Conservation (phyloP, 2,797 vertebrate species). For the Emydoidea blandingii region DNA sequence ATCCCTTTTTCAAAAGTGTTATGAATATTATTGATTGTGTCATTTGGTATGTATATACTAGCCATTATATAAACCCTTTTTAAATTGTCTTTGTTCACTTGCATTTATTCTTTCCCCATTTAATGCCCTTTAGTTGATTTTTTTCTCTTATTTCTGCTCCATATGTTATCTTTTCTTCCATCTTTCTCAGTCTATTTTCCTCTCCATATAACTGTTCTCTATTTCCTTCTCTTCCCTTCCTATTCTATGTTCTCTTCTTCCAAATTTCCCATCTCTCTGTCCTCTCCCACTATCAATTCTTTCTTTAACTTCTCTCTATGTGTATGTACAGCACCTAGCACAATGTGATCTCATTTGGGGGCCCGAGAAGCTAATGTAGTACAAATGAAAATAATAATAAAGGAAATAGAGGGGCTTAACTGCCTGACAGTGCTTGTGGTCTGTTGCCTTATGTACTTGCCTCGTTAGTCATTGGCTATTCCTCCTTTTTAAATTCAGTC, state of each 20-base stretch:
- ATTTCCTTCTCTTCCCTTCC: neutral
- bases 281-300: neutral
- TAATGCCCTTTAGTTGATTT: neutral
- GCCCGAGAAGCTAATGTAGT: neutral
- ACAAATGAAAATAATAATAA: neutral
- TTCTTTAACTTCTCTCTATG: neutral
- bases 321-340: neutral
- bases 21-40: neutral
- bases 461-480: neutral
- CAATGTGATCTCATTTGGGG: neutral
- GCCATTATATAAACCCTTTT: neutral
- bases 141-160: neutral
- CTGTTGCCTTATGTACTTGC: neutral
- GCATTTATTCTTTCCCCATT: neutral
- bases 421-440: neutral
- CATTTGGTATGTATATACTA: neutral
- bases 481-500: neutral
- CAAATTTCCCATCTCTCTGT: neutral
- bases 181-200: neutral
- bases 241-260: neutral
- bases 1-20: neutral
- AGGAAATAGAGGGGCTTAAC: neutral
- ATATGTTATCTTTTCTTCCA: neutral
- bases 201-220: neutral
- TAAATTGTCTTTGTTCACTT: neutral